Conservation (phyloP, 2,113 vertebrate genomes). For the Semicossyphus pulcher region DNA sequence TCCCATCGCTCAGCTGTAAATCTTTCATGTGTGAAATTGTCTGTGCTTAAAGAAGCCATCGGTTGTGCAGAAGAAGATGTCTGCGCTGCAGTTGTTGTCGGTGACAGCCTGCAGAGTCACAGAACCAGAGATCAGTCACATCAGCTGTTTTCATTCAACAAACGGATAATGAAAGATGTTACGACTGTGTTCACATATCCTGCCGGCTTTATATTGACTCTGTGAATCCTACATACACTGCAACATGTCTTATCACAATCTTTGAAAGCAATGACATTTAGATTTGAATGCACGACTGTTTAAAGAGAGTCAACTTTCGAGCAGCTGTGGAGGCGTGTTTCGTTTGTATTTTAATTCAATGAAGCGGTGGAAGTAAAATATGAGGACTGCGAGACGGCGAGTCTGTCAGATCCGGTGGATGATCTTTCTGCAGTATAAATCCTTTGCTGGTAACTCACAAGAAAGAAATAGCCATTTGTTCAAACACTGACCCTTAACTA, state of each 20-base stretch:
- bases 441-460: not conserved
- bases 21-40: conserved; percentile 78
- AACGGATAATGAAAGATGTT: conserved; percentile 6
- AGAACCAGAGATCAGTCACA: conserved; percentile 13
- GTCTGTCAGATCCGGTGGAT: not conserved
- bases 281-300: not conserved
- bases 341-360: not conserved
- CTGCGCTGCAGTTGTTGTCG: conserved; percentile 18
- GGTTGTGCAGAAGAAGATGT: conserved; percentile 53
- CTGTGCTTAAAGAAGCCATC: conserved; percentile 68
- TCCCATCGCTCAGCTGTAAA: conserved; percentile 59
- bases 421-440: too few relatives aligned
- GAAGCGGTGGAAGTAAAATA: not conserved
- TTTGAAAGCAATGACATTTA: not conserved
- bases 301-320: not conserved
- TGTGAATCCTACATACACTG: not conserved
- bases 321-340: not conserved
- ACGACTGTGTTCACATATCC: not conserved
- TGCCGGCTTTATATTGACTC: not conserved
- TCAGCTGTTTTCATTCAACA: conserved; percentile 20
- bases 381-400: not conserved
- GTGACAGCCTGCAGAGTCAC: conserved; percentile 24
- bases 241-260: not conserved
- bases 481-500: not conserved
- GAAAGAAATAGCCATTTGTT: not conserved